Base-by-base conservation (phyloP, 1,140 invertebrate genomes). In the Mesaphorura yosii region DNA sequence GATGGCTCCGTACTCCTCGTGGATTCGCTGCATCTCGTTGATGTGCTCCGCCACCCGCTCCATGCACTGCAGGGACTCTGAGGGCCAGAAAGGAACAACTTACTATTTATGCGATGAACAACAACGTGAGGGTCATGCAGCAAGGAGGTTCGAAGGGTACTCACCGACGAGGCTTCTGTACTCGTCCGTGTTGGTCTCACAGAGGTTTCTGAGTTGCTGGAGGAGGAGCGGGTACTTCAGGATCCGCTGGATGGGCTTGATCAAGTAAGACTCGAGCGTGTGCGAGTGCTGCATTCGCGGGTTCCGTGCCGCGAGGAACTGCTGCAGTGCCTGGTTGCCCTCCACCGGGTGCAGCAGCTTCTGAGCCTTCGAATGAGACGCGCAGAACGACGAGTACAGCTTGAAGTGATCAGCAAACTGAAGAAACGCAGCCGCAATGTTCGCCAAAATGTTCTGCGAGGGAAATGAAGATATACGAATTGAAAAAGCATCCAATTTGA, bases 41-140 rank as follows among this genome's bases (percentile, higher is more conserved):
- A 98, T 96, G 70, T 98, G 94, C 73, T 96, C 92, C n/a, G 93
- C 94, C 48, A 97, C 92, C 70, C 94, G 91, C 70, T 98, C 93
- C 92, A 98, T 97, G 53, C 87, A 87, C 67, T 88, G 87, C 25
- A 92, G 74, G 51, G 88, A 86, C 76, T 90, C 88, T 89, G 77
- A 60, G 69, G 67, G n/a, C n/a, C 19, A 44, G 39, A 54, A 46
- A 46, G 10, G 14, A 23, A 46, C 23, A 46, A 46, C 12, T 20
- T 5, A 12, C 22, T 10, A 12, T 17, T 7, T 46, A 15, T 26
- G 44, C 23, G 17, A 7, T 7, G 34, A n/a, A 37, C 12, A 12
- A 37, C 10, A 34, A 34, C n/a, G 31, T 34, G 31, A 34, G 10
- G 40, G 7, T 41, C 6, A 41, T 46, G 15, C 12, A 7, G 12